Evolutionary conservation across 2,888 invertebrate species (phyloP).

Genomic region (Syrphus vitripennis): DNA sequence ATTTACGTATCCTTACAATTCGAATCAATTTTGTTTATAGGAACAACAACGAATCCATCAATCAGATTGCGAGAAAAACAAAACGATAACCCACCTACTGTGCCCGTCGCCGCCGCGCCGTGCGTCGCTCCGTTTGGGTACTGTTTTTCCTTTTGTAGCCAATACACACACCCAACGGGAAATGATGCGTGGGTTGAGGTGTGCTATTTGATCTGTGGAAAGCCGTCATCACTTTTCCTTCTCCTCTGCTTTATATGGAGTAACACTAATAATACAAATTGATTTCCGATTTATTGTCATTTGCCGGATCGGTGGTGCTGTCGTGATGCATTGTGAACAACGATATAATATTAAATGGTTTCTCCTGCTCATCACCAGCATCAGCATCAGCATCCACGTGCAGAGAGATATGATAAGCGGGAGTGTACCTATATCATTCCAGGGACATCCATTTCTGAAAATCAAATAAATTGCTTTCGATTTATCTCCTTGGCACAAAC

Average conservation of each 20-base stretch:
- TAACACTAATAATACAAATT: conserved; percentile 35
- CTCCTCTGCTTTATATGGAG: neutral
- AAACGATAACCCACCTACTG: neutral
- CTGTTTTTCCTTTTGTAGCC: neutral
- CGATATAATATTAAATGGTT: neutral
- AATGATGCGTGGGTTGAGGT: neutral
- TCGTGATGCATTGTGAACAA: conserved; percentile 19
- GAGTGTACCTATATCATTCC: neutral
- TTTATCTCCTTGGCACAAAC: conserved; percentile 22
- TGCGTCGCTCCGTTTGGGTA: too few relatives aligned
- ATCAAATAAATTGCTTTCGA: conserved; percentile 32
- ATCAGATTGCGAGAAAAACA: neutral
- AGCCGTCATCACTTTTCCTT: neutral
- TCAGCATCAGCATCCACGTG: neutral
- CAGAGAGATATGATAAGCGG: conserved; percentile 7
- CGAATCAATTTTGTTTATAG: neutral
- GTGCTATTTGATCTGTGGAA: neutral
- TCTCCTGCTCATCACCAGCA: neutral
- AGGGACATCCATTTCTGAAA: conserved; percentile 11
- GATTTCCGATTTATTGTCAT: conserved; percentile 33
- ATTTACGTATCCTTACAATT: neutral
- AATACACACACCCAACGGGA: too few relatives aligned
- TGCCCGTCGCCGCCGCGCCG: too few relatives aligned
- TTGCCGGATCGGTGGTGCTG: conserved; percentile 16
- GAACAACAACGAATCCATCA: neutral